These are phyloP conservation scores for Leptodactylus fuscus DNA, from an alignment of 2,113 vertebrate species.

Conservation along the genomic window DNA sequence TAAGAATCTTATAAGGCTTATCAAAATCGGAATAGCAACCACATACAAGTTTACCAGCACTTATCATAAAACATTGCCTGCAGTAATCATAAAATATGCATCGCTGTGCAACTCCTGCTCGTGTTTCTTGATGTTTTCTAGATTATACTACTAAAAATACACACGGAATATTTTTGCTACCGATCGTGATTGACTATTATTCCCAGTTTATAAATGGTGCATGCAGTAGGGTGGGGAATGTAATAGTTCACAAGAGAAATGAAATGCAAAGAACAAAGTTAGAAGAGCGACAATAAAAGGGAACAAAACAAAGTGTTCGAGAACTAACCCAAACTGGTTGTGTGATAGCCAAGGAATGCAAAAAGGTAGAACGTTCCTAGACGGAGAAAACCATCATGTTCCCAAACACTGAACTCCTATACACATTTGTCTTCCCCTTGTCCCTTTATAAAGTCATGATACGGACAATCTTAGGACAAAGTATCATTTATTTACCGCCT, in stretches of 20 bases:
- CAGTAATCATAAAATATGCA: background rate
- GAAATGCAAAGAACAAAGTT: background rate
- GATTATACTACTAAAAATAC: background rate
- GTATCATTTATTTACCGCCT: background rate
- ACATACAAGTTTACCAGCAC: background rate
- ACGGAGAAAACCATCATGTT: background rate
- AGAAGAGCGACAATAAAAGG: background rate
- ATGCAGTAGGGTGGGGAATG: background rate
- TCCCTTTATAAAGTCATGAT: background rate
- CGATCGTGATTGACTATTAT: background rate
- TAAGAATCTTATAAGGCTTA: background rate
- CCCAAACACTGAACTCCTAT: slow-evolving; percentile 2
- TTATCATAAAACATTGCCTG: background rate
- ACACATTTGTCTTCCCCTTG: background rate
- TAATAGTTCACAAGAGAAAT: background rate
- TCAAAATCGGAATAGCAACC: background rate
- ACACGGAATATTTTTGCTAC: background rate
- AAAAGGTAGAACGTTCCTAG: background rate
- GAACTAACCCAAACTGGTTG: background rate
- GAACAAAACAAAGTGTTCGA: background rate
- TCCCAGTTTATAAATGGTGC: background rate
- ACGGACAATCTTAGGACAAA: background rate
- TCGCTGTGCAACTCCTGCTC: background rate
- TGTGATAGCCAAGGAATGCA: background rate
- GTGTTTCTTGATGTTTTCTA: background rate